Conservation (phyloP, 2,797 vertebrate genomes). For the Sebastes alutus region DNA sequence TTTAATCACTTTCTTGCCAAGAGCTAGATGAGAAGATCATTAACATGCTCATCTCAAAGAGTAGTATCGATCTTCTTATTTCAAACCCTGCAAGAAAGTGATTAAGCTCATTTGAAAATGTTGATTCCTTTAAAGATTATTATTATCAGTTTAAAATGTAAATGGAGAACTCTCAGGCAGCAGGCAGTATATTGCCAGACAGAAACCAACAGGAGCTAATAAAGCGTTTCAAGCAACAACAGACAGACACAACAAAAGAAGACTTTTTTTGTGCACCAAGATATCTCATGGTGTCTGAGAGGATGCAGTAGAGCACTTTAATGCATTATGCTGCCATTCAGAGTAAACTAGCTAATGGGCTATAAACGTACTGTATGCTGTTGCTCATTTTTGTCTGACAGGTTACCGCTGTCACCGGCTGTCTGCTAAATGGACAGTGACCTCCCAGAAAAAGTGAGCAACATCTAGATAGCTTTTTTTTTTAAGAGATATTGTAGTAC, state of each 20-base stretch:
- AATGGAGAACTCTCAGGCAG: not conserved
- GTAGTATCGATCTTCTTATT: not conserved
- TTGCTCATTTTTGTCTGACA: slow-evolving; percentile 1
- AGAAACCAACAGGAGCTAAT: not conserved
- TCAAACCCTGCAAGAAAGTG: not conserved
- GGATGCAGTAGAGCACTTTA: not conserved
- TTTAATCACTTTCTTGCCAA: not conserved
- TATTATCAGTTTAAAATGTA: not conserved
- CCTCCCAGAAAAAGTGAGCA: not conserved
- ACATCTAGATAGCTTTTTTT: not conserved
- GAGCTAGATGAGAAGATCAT: not conserved
- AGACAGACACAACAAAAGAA: not conserved
- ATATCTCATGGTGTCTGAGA: not conserved
- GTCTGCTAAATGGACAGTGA: not conserved
- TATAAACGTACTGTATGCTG: not conserved
- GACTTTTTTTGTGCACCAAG: not conserved
- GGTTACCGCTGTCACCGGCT: not conserved
- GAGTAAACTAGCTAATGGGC: not conserved
- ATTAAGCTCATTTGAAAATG: not conserved
- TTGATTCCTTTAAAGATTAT: not conserved
- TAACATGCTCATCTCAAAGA: not conserved
- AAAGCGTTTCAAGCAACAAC: not conserved
- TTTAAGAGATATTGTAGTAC: not conserved
- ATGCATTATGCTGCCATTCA: not conserved
- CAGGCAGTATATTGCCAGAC: not conserved